Evolutionary conservation across 35 echinoderm and acorn worm species (phyloP).

Genomic region (Stichopus chloronotus): DNA sequence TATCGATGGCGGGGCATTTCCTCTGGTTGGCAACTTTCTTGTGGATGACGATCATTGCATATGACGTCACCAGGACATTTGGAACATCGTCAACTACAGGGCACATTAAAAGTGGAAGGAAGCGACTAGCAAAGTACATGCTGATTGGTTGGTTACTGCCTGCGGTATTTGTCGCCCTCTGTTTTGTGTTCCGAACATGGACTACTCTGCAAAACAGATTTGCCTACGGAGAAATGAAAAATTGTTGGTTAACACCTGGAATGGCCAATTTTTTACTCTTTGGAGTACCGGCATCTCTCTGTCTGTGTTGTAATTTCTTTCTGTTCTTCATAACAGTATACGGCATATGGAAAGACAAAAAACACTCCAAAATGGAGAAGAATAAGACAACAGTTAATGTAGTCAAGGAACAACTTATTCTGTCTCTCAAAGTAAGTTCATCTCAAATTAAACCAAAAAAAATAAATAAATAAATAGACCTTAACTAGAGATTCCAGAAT

Average conservation of each 20-base stretch:
- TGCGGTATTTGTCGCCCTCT: not conserved
- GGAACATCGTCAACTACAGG: not conserved
- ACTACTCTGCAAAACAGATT: not conserved
- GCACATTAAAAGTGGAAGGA: not conserved
- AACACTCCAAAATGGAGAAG: conserved; percentile 26
- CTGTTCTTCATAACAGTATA: conserved; percentile 10
- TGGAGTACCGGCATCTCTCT: conserved; percentile 44
- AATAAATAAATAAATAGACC: no score
- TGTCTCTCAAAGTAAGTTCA: conserved; percentile 25
- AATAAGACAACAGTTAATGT: not conserved
- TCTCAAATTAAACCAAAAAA: no score
- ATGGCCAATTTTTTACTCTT: conserved; percentile 46
- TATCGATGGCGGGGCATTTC: conserved; percentile 55
- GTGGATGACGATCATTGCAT: conserved; percentile 73
- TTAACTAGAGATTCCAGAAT: no score
- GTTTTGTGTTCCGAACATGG: not conserved
- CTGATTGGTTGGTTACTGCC: conserved; percentile 40
- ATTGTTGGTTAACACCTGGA: conserved; percentile 37
- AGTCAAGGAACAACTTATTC: conserved; percentile 38
- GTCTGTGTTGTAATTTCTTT: conserved; percentile 31
- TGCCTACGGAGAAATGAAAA: not conserved
- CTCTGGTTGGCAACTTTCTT: conserved; percentile 69
- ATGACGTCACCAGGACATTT: conserved; percentile 74
- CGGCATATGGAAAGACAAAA: conserved; percentile 21
- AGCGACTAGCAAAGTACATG: conserved; percentile 5